These are phyloP conservation scores for Neolamprologus sp. DNA, from an alignment of 2,113 vertebrate genomes.

Conservation along the genomic window DNA sequence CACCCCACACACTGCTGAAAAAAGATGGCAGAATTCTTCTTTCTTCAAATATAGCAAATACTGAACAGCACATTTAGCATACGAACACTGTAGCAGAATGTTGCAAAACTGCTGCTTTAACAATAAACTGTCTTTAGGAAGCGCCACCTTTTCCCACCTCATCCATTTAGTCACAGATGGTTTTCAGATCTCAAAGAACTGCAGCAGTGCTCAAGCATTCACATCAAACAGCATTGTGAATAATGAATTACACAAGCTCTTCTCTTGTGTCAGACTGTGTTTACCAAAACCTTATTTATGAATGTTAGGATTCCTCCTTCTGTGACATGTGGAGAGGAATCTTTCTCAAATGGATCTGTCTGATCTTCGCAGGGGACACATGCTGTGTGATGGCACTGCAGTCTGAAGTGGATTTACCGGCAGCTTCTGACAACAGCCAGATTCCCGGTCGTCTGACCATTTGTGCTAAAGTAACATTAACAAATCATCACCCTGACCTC, in stretches of 20 bases:
- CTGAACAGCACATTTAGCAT: not conserved
- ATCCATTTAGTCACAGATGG: not conserved
- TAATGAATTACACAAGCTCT: not conserved
- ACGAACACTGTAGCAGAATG: not conserved
- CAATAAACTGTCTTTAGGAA: not conserved
- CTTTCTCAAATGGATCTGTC: conserved; percentile 52
- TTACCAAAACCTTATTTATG: conserved; percentile 53
- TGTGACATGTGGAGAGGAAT: conserved; percentile 33
- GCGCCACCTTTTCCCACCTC: not conserved
- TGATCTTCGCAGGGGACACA: conserved; percentile 48
- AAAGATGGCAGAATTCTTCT: not conserved
- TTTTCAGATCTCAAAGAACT: not conserved
- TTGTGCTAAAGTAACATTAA: conserved; percentile 50
- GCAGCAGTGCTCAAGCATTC: not conserved
- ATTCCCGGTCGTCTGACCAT: conserved; percentile 35
- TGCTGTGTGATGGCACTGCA: not conserved
- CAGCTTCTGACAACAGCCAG: conserved; percentile 1
- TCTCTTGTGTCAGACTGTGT: conserved; percentile 27
- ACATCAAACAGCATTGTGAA: not conserved
- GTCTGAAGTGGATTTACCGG: conserved; percentile 16
- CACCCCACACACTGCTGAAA: not conserved
- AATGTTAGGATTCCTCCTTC: conserved; percentile 10
- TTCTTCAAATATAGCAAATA: not conserved
- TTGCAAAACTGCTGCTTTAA: not conserved
- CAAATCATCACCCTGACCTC: conserved; percentile 38